These are phyloP conservation scores for Scolopax bukidnonensis DNA, from an alignment of 2,797 vertebrate genomes.

Conservation along the genomic window DNA sequence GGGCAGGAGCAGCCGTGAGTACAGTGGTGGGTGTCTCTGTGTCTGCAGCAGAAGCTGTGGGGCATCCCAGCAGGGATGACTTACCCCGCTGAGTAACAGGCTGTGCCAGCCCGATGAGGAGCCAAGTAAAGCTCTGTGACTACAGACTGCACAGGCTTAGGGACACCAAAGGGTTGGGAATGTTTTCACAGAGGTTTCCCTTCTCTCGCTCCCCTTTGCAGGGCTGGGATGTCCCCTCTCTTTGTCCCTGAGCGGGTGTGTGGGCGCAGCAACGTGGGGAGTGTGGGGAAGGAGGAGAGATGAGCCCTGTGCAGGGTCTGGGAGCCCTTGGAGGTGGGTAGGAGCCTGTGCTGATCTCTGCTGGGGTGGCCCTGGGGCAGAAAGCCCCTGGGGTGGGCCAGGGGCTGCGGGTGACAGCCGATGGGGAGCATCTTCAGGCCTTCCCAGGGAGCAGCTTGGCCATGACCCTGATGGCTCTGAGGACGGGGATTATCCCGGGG, in stretches of 20 bases:
- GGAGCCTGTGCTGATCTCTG: accelerated
- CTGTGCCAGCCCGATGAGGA: background rate
- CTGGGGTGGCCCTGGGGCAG: background rate
- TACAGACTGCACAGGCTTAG: background rate
- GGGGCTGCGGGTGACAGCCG: background rate
- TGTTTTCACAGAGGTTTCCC: background rate
- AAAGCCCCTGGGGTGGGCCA: background rate
- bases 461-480: accelerated
- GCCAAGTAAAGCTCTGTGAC: background rate
- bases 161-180: background rate
- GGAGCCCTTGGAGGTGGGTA: background rate
- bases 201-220: background rate
- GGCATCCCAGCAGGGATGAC: background rate
- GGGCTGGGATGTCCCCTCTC: background rate
- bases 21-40: background rate
- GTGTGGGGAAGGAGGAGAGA: background rate
- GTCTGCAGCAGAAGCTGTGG: accelerated
- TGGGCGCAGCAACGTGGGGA: background rate
- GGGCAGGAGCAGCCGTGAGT: background rate
- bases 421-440: accelerated
- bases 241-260: background rate
- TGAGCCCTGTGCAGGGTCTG: background rate
- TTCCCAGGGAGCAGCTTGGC: accelerated
- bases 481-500: accelerated
- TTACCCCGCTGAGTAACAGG: too few species aligned